These are phyloP conservation scores for Ylistrum balloti DNA, from an alignment of 1,140 invertebrate species.

Conservation along the genomic window DNA sequence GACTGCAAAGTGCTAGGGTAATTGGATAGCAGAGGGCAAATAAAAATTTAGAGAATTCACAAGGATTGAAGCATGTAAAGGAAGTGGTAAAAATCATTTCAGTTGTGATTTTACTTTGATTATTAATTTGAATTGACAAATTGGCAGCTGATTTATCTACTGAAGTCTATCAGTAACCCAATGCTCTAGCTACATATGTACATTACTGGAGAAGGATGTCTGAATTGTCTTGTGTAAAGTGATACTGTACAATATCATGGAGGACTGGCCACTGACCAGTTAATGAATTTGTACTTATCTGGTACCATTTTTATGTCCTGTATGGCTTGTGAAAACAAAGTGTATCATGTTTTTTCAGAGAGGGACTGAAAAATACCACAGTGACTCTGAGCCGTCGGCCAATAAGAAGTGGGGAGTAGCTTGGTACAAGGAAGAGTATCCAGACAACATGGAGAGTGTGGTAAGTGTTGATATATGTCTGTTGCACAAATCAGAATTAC, in stretches of 20 bases:
- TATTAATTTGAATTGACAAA: background rate
- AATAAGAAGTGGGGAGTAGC: constrained; percentile 71
- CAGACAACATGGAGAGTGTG: constrained; percentile 60
- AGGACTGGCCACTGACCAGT: background rate
- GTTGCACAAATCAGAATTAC: no score
- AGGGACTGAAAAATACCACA: constrained; percentile 76
- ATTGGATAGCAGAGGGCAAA: no score
- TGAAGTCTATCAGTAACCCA: background rate
- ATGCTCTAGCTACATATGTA: background rate
- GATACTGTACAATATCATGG: background rate
- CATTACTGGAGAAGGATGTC: constrained; percentile 16
- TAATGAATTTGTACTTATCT: background rate
- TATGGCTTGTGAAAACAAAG: background rate
- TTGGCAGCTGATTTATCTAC: background rate
- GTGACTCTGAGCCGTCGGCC: constrained; percentile 56
- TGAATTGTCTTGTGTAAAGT: background rate
- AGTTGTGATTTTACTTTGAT: no score
- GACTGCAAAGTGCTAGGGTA: no score
- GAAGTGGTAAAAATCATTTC: no score
- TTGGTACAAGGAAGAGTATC: constrained; percentile 69
- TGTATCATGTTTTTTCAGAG: constrained; percentile 72
- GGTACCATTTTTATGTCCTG: background rate
- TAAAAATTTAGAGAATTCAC: no score
- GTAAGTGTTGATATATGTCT: background rate
- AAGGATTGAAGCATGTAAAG: no score